These are phyloP conservation scores for Nothobranchius furzeri DNA, from an alignment of 2,113 vertebrate species.

Conservation along the genomic window DNA sequence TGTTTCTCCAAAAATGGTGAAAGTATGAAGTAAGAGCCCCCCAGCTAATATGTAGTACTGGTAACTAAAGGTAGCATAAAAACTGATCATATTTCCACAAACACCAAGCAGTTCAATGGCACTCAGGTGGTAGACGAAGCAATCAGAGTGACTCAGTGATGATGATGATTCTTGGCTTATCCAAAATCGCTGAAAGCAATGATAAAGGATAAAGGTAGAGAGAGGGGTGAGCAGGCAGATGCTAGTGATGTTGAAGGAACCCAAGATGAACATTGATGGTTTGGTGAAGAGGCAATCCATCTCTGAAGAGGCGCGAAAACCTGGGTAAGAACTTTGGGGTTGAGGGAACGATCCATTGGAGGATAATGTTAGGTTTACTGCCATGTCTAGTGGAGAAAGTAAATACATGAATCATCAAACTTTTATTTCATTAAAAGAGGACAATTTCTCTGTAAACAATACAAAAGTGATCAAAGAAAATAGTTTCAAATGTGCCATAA, in stretches of 20 bases:
- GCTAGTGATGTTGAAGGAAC: neutral
- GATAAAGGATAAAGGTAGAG: neutral
- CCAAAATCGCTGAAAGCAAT: neutral
- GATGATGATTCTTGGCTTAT: neutral
- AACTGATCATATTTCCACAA: neutral
- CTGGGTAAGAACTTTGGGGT: neutral
- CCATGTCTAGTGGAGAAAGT: conserved; percentile 1
- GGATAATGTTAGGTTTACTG: neutral
- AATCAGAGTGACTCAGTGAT: conserved; percentile 16
- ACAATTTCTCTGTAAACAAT: no score
- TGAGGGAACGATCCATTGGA: neutral
- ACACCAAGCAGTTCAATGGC: neutral
- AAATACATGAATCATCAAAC: neutral
- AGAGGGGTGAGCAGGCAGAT: conserved; percentile 1
- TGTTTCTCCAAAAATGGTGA: neutral
- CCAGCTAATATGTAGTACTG: neutral
- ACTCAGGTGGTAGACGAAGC: conserved; percentile 20
- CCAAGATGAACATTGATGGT: neutral
- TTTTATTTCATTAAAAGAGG: neutral
- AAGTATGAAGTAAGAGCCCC: neutral
- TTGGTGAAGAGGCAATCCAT: neutral
- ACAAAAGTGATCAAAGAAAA: no score
- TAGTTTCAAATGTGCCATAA: no score
- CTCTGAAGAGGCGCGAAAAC: no score
- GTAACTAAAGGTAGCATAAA: no score